Percentiles rank a stretch among this genome's conserved stretches.
phyloP scores from a whole-genome alignment of 2,797 vertebrate species.

The Alosa sapidissima region DNA sequence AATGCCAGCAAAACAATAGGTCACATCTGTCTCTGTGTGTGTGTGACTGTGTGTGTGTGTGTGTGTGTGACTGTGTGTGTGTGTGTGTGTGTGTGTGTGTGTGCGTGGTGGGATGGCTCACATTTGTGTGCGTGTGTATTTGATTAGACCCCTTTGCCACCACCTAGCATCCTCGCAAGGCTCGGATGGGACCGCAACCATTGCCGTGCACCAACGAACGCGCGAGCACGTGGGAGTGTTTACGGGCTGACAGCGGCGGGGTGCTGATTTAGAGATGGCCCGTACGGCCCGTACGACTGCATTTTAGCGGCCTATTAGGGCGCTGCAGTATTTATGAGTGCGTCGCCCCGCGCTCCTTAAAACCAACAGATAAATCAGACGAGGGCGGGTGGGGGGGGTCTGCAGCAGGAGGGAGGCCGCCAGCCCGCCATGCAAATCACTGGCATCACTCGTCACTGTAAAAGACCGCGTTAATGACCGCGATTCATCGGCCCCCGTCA shows the following conservation, averaged over 20 bases:
- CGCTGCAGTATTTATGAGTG: slow-evolving; percentile 67
- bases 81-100: background rate
- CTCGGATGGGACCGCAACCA: background rate
- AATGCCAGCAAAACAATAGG: background rate
- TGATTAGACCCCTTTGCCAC: background rate
- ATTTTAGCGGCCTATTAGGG: slow-evolving; percentile 72
- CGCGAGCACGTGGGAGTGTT: slow-evolving; percentile 45
- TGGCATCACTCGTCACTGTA: slow-evolving; percentile 65
- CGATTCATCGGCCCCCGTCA: slow-evolving; percentile 57
- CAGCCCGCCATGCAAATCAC: slow-evolving; percentile 73
- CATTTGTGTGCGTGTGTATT: slow-evolving; percentile 15
- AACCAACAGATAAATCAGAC: slow-evolving; percentile 66
- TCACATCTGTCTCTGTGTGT: background rate
- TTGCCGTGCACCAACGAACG: background rate
- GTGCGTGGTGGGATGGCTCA: background rate
- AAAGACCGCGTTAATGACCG: slow-evolving; percentile 64
- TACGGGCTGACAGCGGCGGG: slow-evolving; percentile 51
- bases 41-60: background rate
- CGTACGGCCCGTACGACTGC: slow-evolving; percentile 65
- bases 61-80: background rate
- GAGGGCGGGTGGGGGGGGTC: background rate
- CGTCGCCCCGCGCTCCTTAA: slow-evolving; percentile 55
- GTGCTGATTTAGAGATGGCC: slow-evolving; percentile 67
- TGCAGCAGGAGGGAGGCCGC: slow-evolving; percentile 47
- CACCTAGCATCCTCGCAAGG: background rate